phyloP scores from a whole-genome alignment of 2,888 invertebrate species.

The Adelognathus sp. region DNA sequence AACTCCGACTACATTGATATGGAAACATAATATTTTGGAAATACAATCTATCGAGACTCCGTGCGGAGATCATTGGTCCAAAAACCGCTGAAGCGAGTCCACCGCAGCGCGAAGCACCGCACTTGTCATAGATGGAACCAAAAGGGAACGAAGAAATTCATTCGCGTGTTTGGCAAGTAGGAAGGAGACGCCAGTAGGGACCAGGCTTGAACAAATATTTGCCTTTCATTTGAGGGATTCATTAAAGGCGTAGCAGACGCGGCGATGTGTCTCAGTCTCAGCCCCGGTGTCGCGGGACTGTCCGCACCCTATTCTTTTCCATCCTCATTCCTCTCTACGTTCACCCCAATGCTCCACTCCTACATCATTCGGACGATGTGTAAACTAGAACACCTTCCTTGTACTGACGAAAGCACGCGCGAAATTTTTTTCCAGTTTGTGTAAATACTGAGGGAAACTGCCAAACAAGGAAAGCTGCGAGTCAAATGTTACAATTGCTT shows the following conservation, averaged over 20 bases:
- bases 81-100: neutral
- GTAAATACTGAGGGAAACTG: neutral
- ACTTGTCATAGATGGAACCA: slow-evolving; percentile 57
- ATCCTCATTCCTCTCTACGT: slow-evolving; percentile 12
- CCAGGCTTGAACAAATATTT: slow-evolving; percentile 63
- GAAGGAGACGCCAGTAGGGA: neutral
- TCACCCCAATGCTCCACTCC: neutral
- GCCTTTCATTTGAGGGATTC: slow-evolving; percentile 65
- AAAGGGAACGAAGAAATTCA: neutral
- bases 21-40: slow-evolving; percentile 3
- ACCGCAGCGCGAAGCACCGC: slow-evolving; percentile 32
- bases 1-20: slow-evolving; percentile 8
- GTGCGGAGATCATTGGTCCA: neutral
- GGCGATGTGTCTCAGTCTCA: slow-evolving; percentile 18
- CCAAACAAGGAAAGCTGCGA: neutral
- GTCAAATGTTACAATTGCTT: neutral
- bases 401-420: neutral
- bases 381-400: neutral
- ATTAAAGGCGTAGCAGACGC: slow-evolving; percentile 53
- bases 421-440: neutral
- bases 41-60: slow-evolving; percentile 10
- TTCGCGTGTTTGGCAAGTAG: slow-evolving; percentile 1
- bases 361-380: slow-evolving; percentile 38
- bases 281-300: neutral
- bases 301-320: slow-evolving; percentile 28